These are phyloP conservation scores for Remorina albescens DNA, from an alignment of 2,797 vertebrate genomes.

Conservation along the genomic window DNA sequence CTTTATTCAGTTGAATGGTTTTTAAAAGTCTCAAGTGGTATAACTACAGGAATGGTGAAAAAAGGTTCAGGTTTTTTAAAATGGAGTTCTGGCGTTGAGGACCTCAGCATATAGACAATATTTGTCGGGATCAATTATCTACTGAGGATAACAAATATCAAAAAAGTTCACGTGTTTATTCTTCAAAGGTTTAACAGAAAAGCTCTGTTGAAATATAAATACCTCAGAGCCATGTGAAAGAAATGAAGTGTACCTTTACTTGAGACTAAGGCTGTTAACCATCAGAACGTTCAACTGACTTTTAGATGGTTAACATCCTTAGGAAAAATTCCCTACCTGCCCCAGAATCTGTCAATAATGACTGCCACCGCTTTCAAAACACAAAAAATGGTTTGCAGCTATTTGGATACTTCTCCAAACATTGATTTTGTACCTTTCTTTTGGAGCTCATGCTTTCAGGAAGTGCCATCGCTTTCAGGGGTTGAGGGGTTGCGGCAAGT, in stretches of 20 bases:
- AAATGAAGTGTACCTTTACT: background rate
- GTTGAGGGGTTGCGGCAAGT: slow-evolving; percentile 13
- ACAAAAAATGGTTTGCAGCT: slow-evolving; percentile 67
- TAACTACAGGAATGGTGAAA: background rate
- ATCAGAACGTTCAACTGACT: slow-evolving; percentile 29
- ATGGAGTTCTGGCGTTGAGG: background rate
- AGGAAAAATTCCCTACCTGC: slow-evolving; percentile 50
- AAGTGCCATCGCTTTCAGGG: slow-evolving; percentile 65
- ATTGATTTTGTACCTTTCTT: slow-evolving; percentile 35
- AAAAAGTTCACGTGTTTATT: background rate
- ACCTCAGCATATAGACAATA: background rate
- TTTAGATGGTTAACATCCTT: slow-evolving; percentile 47
- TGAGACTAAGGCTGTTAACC: too few species aligned
- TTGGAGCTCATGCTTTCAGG: slow-evolving; percentile 69
- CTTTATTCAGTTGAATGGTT: background rate
- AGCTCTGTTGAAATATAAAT: slow-evolving; percentile 32
- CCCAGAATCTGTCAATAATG: slow-evolving; percentile 44
- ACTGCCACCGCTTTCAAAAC: slow-evolving; percentile 27
- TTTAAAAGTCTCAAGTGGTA: background rate
- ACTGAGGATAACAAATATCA: background rate
- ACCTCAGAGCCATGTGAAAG: slow-evolving; percentile 13
- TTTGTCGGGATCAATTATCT: too few species aligned
- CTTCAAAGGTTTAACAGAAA: slow-evolving; percentile 6
- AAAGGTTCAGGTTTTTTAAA: background rate
- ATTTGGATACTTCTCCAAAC: slow-evolving; percentile 68